phyloP scores from a whole-genome alignment of 1,140 invertebrate genomes.

The Chrysopa pallens region DNA sequence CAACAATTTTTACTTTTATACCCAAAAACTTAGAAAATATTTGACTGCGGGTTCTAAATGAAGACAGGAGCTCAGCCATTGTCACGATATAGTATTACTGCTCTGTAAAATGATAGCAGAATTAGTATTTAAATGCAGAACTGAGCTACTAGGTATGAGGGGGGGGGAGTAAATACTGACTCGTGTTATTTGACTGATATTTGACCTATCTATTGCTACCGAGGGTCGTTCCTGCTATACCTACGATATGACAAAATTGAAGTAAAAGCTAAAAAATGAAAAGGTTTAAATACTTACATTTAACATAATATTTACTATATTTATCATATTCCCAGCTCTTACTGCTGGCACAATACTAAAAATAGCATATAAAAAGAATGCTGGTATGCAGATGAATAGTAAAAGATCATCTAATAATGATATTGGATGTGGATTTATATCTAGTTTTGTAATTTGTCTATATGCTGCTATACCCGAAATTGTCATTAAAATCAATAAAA shows the following conservation, averaged over 20 bases:
- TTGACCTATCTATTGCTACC: too few relatives aligned
- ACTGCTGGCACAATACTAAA: conserved; percentile 43
- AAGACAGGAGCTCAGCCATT: too few relatives aligned
- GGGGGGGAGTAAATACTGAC: too few relatives aligned
- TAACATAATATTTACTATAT: conserved; percentile 28
- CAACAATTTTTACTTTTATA: too few relatives aligned
- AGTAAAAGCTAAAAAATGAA: background rate
- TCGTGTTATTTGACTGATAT: too few relatives aligned
- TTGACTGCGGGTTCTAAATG: too few relatives aligned
- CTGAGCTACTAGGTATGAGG: too few relatives aligned
- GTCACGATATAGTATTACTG: too few relatives aligned
- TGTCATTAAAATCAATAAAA: conserved; percentile 32
- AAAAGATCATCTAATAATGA: conserved; percentile 51
- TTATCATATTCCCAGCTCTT: conserved; percentile 27
- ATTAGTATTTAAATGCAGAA: too few relatives aligned
- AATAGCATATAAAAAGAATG: conserved; percentile 49
- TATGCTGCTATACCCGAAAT: conserved; percentile 33
- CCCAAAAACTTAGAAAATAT: too few relatives aligned
- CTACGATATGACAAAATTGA: background rate
- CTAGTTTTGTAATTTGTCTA: conserved; percentile 35
- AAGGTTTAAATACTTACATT: conserved; percentile 25
- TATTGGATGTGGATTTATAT: conserved; percentile 42
- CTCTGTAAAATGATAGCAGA: too few relatives aligned
- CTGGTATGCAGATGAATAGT: conserved; percentile 49
- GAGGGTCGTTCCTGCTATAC: too few relatives aligned